A percentile compares a stretch with the other conserved stretches of the same genome.
phyloP scores from a whole-genome alignment of 2,888 invertebrate genomes.

The Caenorhabditis drosophilae region DNA sequence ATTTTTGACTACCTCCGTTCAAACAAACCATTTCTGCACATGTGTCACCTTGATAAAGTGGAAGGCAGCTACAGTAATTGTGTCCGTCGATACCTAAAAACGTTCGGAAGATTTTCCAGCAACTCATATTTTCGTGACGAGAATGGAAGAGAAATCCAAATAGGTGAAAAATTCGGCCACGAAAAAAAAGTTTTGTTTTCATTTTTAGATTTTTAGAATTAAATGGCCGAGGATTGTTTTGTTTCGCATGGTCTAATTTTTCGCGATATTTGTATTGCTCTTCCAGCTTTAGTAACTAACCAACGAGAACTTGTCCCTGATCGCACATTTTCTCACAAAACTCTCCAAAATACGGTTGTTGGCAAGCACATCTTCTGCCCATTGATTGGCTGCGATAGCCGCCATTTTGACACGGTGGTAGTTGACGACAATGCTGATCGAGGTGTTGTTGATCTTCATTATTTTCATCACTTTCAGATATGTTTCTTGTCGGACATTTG shows the following conservation, averaged over 20 bases:
- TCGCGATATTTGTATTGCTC: no score
- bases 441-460: constrained; percentile 14
- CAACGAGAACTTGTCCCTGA: constrained; percentile 62
- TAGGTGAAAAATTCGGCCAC: no score
- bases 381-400: constrained; percentile 54
- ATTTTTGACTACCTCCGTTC: no score
- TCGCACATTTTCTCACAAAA: constrained; percentile 66
- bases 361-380: constrained; percentile 53
- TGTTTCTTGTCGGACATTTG: constrained; percentile 58
- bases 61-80: constrained; percentile 64
- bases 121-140: no score
- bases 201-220: not conserved
- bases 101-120: no score
- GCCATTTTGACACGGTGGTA: constrained; percentile 62
- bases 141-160: no score
- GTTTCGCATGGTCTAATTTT: no score
- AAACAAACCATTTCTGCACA: constrained; percentile 66
- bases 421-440: constrained; percentile 59
- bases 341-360: constrained; percentile 65
- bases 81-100: constrained; percentile 53
- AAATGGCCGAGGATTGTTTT: not conserved
- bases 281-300: constrained; percentile 8
- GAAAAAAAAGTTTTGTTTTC: no score
- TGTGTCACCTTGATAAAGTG: constrained; percentile 66
- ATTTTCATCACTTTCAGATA: no score